Evolutionary conservation across 2,888 invertebrate genomes (phyloP).

Genomic region (Euclidia mi): DNA sequence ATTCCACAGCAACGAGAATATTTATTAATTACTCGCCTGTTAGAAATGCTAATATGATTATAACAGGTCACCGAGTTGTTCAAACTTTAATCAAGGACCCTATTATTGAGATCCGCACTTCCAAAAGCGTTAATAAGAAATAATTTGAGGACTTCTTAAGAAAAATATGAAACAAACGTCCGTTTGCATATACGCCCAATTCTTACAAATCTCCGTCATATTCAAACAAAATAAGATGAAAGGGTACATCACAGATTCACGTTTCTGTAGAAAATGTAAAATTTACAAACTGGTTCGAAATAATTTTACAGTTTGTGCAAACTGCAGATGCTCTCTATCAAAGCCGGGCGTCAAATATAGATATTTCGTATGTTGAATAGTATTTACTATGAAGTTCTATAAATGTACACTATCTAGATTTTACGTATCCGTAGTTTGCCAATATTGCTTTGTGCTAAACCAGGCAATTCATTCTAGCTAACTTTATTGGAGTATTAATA

Average conservation of each 20-base stretch:
- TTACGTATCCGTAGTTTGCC: neutral
- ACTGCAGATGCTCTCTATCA: neutral
- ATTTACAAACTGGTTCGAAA: neutral
- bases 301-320: neutral
- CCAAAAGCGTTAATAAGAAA: constrained; percentile 18
- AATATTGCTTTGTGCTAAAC: neutral
- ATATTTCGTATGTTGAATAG: neutral
- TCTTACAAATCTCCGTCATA: too few relatives aligned
- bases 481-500: too few relatives aligned
- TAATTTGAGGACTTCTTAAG: constrained; percentile 1
- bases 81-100: constrained; percentile 18
- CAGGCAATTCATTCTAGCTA: too few relatives aligned
- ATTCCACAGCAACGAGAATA: constrained; percentile 24
- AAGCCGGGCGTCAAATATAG: neutral
- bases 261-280: neutral
- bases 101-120: constrained; percentile 7
- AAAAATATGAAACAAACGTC: too few relatives aligned
- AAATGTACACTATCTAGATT: neutral
- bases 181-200: too few relatives aligned
- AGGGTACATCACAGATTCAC: neutral
- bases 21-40: constrained; percentile 28
- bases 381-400: neutral
- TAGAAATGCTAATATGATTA: constrained; percentile 25
- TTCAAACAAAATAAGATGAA: neutral
- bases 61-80: constrained; percentile 20